Evolutionary conservation across 2,113 vertebrate genomes (phyloP), one percentile per base, ranked within the genome.

Genomic region (Oreocharis arfaki): DNA sequence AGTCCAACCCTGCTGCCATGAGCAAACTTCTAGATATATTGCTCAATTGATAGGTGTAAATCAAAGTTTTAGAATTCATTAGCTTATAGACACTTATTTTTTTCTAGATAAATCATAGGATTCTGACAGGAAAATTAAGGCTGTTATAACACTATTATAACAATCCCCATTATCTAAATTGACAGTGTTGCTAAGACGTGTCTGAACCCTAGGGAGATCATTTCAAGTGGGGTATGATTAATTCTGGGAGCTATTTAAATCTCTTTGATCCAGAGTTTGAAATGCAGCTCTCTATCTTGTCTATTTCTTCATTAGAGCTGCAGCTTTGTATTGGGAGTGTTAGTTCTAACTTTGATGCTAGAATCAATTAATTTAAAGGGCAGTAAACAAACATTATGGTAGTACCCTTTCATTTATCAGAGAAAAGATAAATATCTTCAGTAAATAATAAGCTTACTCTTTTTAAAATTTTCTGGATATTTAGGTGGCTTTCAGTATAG

Each of bases 91-190:
- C 7, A 76, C 5, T 19, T 41, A 4, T 53, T 67, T 87, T 69
- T 65, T 37, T 28, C 57, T 67, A 70, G 28, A 27, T 65, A 91
- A 87, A 49, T 83, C 41, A 21, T 20, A 71, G 12, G 12, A 53
- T 77, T 74, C 52, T 96, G 89, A 59, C 73, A 92, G 60, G 75
- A 74, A 92, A 89, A 95, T 84, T 84, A 84, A 81, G 68, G 27
- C 52, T 77, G n/a, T n/a, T n/a, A 41, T 73, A 32, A 74, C 10
- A 17, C 16, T 80, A 27, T 63, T 86, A 81, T 28, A 91, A 30
- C 16, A 65, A 33, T 77, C 59, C 83, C n/a, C n/a, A 61, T 84
- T 33, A 55, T 77, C 84, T 74, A 77, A 70, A 92, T 5, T 81
- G 50, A 67, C 55, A 55, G 24, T 78, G 33, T 39, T 91, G 21